Evolutionary conservation across 2,888 invertebrate species (phyloP).

Genomic region (Cheilosia pagana): DNA sequence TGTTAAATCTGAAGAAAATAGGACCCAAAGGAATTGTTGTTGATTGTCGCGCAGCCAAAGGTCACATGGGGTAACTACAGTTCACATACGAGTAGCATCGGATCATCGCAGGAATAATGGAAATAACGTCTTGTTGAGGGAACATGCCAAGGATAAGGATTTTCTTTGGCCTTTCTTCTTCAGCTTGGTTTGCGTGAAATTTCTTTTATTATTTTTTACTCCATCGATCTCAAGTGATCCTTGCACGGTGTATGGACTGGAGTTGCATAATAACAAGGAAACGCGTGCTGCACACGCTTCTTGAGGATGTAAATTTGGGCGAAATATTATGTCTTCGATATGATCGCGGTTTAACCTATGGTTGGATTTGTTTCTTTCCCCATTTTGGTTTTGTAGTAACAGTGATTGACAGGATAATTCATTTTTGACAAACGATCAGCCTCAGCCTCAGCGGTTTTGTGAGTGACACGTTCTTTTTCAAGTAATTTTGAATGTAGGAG

Average conservation of each 20-base stretch:
- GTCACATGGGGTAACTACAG: constrained; percentile 46
- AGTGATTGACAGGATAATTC: constrained; percentile 2
- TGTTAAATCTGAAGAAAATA: constrained; percentile 59
- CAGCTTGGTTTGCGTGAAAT: constrained; percentile 6
- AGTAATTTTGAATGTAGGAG: background rate
- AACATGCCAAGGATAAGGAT: constrained; percentile 34
- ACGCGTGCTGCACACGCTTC: constrained; percentile 70
- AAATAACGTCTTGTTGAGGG: constrained; percentile 26
- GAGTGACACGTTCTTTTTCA: background rate
- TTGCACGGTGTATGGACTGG: constrained; percentile 39
- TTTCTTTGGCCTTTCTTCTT: constrained; percentile 21
- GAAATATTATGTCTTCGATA: constrained; percentile 19
- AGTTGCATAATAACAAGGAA: constrained; percentile 49
- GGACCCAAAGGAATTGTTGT: constrained; percentile 57
- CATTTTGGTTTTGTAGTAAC: too few species aligned
- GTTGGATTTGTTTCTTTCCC: constrained; percentile 11
- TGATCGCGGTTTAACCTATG: constrained; percentile 56
- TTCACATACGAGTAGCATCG: constrained; percentile 37
- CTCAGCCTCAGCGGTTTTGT: background rate
- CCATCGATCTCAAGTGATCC: constrained; percentile 61
- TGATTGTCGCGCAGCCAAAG: constrained; percentile 30
- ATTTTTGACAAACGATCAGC: constrained; percentile 21
- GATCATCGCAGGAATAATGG: constrained; percentile 49
- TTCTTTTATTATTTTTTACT: constrained; percentile 18
- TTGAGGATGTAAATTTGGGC: constrained; percentile 2